Evolutionary conservation across 2,113 vertebrate species (phyloP), one percentile per base, ranked within the genome.

Genomic region (Tautogolabrus adspersus): DNA sequence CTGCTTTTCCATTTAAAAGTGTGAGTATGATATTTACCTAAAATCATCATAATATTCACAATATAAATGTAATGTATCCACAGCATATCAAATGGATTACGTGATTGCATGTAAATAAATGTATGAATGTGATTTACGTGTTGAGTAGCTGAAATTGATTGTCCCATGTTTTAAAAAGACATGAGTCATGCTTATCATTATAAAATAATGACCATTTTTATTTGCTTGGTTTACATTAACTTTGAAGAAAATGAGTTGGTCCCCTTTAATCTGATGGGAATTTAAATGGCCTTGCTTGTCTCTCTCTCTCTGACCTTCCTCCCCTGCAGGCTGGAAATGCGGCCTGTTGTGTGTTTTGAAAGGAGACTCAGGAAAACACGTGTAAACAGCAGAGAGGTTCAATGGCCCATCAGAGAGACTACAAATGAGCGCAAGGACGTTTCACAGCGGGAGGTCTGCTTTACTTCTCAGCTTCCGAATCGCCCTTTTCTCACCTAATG

Each of bases 401-500:
- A 78, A 30, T 5, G 76, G 42, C 40, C 60, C 61, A 12, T 68
- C 72, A 19, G 55, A 16, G 59, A 10, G 10, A 18, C 23, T 38
- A 66, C 65, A 72, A 69, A 66, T 26, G 74, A 68, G 70, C 75
- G 7, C 49, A 10, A 19, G 44, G 77, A 18, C 67, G 67, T 61
- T 2, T 57, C 87, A 34, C 84, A 12, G 88, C 76, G 69, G 89
- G 88, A 6, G 16, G 81, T n/a, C 78, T 10, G 66, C 49, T 18
- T 80, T 8, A 21, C 76, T 73, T 65, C 72, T 71, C 75, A 49
- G 87, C 87, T 89, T 89, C 87, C 66, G 71, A 77, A 67, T 81
- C 46, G 47, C 15, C 46, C 64, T 72, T 77, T 88, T 85, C 83
- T 82, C 75, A 89, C 90, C 83, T 89, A 81, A 89, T 66, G 82